Evolutionary conservation across 2,888 invertebrate species (phyloP), one percentile per base, ranked within the genome.

Genomic region (Scaptomyza cyrtandrae): DNA sequence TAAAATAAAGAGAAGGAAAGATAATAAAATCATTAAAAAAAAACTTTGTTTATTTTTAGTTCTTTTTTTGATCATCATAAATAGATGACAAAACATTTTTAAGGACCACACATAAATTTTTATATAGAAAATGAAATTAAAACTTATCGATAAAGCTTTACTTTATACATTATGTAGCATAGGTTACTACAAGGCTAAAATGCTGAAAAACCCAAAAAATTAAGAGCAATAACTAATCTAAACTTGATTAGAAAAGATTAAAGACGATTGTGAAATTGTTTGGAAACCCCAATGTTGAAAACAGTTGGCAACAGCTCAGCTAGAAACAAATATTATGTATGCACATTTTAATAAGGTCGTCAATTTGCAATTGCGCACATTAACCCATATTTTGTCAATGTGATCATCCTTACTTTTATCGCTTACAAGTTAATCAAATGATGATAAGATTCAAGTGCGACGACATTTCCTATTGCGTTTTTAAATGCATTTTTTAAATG

Each of bases 241-340:
- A 37, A 31, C 13, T n/a, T 43, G 75, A 75, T 78, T 74, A 71
- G 29, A 10, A 41, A 13, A 60, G 78, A 75, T 76, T 78, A 67
- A 27, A 37, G 31, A 41, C 10, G 13, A 59, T 75, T 67, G 43
- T 27, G 50, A 50, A 71, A 66, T 66, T 27, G 1, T 41, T 7
- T 6, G 52, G 35, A 63, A 65, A 35, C 13, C 54, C 39, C 19
- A 37, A 6, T 0, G 9, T 37, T 14, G 46, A 7, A 29, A 48
- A 6, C 31, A 39, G 63, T 35, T 75, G 24, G 66, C 46, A 78
- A 77, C 74, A 66, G 16, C 49, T 29, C 7, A 35, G 33, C 10
- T 33, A 33, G 10, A 33, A 33, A 10, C 10, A 1, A 6, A 7
- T 1, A 33, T 10, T 10, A 33, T 35, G 2, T 13, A 35, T 35